phyloP scores from a whole-genome alignment of 2,888 invertebrate species.

The Argynnis bischoffii region DNA sequence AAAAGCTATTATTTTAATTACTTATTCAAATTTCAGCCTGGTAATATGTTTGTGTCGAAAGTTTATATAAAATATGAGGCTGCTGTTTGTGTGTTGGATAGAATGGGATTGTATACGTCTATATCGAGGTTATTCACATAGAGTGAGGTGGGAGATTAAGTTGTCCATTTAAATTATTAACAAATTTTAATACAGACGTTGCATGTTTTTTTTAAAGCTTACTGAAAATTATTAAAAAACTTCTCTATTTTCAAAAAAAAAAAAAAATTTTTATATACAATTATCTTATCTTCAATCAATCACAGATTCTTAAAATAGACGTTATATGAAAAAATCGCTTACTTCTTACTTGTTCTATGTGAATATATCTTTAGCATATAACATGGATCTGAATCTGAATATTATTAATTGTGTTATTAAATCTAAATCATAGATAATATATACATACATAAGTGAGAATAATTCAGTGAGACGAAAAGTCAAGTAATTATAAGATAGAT shows the following conservation, averaged over 20 bases:
- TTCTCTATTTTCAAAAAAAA: too few species aligned
- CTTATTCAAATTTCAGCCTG: too few species aligned
- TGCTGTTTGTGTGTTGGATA: not conserved
- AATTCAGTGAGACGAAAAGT: not conserved
- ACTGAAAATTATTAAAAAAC: too few species aligned
- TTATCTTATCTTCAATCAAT: too few species aligned
- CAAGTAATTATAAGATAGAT: slow-evolving; percentile 10
- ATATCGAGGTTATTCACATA: slow-evolving; percentile 1
- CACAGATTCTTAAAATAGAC: too few species aligned
- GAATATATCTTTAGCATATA: not conserved
- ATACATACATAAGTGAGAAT: slow-evolving; percentile 15
- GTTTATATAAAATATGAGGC: not conserved
- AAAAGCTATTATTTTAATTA: too few species aligned
- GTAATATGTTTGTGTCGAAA: not conserved
- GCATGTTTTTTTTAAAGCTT: too few species aligned
- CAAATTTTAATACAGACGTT: too few species aligned
- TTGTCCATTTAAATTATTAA: too few species aligned
- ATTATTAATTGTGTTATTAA: slow-evolving; percentile 15
- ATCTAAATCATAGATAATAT: slow-evolving; percentile 15
- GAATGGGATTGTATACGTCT: not conserved
- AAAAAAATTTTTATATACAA: too few species aligned
- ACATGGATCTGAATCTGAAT: slow-evolving; percentile 19
- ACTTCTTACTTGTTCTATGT: not conserved
- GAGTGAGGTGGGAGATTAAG: not conserved
- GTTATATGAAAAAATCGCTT: not conserved